Base-by-base conservation (phyloP, 2,797 vertebrate species). In the Gymnoscopelus microlampas region DNA sequence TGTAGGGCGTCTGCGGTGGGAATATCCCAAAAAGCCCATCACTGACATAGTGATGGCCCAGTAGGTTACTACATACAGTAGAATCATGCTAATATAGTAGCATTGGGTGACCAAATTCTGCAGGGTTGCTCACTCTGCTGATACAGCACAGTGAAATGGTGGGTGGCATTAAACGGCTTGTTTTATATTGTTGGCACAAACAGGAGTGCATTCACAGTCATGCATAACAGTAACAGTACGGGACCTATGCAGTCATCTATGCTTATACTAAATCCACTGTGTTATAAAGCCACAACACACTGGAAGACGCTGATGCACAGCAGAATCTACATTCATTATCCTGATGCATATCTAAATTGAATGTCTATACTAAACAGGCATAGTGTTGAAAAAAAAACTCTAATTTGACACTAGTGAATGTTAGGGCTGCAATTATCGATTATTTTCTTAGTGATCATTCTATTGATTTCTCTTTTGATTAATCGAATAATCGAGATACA, bases 71-170 rank as follows among this genome's bases (percentile, higher is more conserved):
- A 79, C 54, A 61, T 60, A 81, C 39, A 44, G 39, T 44, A 77
- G 77, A 81, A 83, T 73, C 74, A 59, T 47, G 70, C 60, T 71
- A 65, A 80, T 61, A 79, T 67, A 70, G 72, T 75, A 71, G 72
- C 69, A 62, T 62, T 65, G 63, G 75, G 64, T 82, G 82, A 74
- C 81, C 85, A 83, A 77, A 86, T 79, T 87, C 83, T 87, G 87
- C 75, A 79, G 84, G 78, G 70, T 83, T 71, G 71, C 66, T 68
- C 48, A 48, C 68, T 66, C 70, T 74, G 87, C 88, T 90, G 87
- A 89, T 81, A 75, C 86, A 87, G 90, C 85, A 83, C 15, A 60
- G 63, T 77, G 76, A 68, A 82, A 74, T 63, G 74, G 83, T 81
- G 78, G 82, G 83, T 70, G 76, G 69, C 75, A 88, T 82, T 80